A percentile compares a stretch with the other conserved stretches of the same genome.
Evolutionary conservation across 2,797 vertebrate genomes (phyloP).

Genomic region (Sylvia borin): DNA sequence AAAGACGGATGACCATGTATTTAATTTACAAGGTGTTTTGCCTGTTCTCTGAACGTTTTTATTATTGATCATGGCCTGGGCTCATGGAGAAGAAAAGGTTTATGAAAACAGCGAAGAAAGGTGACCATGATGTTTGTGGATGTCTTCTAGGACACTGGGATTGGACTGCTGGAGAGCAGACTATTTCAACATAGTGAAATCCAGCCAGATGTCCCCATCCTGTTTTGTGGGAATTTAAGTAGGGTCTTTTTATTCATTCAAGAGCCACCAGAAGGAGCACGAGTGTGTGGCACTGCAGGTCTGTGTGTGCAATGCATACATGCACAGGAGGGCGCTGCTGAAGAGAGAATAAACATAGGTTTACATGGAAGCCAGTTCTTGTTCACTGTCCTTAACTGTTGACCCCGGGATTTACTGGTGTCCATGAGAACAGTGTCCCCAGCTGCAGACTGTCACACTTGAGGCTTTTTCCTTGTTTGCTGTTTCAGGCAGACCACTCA

Average conservation of each 20-base stretch:
- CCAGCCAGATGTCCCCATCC: background rate
- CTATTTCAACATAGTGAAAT: background rate
- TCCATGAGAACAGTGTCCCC: background rate
- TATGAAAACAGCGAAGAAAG: background rate
- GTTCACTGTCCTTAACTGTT: background rate
- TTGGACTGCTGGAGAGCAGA: background rate
- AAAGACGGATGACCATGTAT: background rate
- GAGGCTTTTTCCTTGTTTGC: background rate
- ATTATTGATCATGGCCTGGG: background rate
- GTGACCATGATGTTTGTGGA: background rate
- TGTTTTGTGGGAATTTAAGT: background rate
- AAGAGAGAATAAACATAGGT: accelerated
- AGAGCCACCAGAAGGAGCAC: background rate
- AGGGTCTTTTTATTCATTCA: background rate
- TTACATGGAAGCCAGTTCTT: background rate
- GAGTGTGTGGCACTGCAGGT: accelerated
- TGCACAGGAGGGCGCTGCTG: background rate
- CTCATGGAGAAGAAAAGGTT: background rate
- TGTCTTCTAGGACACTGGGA: background rate
- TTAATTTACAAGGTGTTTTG: background rate
- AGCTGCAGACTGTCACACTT: background rate
- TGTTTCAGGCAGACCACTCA: slow-evolving; percentile 90
- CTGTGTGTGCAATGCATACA: accelerated
- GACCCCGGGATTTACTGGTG: background rate
- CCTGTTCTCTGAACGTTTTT: background rate